Conservation (phyloP, 2,113 vertebrate genomes). For the Pedionomus torquatus region DNA sequence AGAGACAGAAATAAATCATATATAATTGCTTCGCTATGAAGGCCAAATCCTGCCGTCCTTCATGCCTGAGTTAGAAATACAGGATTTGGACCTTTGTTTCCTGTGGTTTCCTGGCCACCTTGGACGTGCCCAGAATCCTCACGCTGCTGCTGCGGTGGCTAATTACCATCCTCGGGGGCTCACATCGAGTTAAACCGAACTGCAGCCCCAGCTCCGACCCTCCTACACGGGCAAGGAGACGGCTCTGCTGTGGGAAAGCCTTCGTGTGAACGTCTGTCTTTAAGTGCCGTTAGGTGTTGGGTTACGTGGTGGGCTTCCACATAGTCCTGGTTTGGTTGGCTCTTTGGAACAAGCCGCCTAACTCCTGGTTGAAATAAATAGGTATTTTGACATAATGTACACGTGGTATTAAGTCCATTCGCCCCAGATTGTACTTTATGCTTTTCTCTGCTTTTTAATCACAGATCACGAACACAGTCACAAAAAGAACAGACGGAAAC, state of each 20-base stretch:
- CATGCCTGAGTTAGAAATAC: slow-evolving; percentile 60
- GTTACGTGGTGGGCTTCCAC: background rate
- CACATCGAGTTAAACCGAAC: background rate
- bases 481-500: slow-evolving; percentile 76
- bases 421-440: background rate
- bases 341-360: background rate
- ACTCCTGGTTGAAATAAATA: background rate
- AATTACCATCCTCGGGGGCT: slow-evolving; percentile 4
- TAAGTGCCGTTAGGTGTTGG: background rate
- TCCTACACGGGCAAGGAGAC: rapidly evolving
- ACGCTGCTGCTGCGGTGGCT: background rate
- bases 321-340: background rate
- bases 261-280: background rate
- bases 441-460: background rate
- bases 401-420: background rate
- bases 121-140: slow-evolving; percentile 39
- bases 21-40: slow-evolving; percentile 56
- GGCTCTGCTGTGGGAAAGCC: background rate
- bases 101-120: slow-evolving; percentile 51
- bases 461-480: slow-evolving; percentile 84
- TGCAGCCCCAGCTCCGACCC: background rate
- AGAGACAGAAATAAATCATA: slow-evolving; percentile 58
- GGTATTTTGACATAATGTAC: background rate
- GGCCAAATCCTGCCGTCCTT: slow-evolving; percentile 63
- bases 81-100: slow-evolving; percentile 62